These are phyloP conservation scores for Amblyjoppa proteus DNA, from an alignment of 2,888 invertebrate genomes.

Conservation along the genomic window DNA sequence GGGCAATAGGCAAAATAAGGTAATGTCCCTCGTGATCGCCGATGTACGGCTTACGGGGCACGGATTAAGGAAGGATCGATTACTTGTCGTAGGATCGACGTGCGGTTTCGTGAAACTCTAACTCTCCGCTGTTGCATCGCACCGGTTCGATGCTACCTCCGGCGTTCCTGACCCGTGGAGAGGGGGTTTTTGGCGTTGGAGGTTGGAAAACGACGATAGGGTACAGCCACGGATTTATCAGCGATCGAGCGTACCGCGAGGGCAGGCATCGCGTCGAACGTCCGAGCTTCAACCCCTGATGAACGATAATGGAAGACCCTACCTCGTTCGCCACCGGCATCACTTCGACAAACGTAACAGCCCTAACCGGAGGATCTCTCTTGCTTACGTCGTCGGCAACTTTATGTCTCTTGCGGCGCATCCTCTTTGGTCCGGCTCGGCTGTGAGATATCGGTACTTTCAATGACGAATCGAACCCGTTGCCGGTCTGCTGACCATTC, in stretches of 20 bases:
- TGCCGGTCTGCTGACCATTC: not conserved
- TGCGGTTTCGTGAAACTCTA: constrained; percentile 36
- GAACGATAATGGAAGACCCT: constrained; percentile 60
- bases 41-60: not conserved
- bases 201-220: constrained; percentile 29
- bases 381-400: not conserved
- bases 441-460: constrained; percentile 18
- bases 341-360: constrained; percentile 11
- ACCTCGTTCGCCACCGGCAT: constrained; percentile 34
- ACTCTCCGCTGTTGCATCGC: constrained; percentile 3
- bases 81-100: constrained; percentile 38
- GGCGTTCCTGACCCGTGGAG: constrained; percentile 23
- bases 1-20: not conserved
- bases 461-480: not conserved
- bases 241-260: not conserved
- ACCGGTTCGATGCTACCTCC: constrained; percentile 19
- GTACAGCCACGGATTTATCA: constrained; percentile 52
- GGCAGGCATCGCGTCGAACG: constrained; percentile 40
- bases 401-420: not conserved
- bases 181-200: not conserved
- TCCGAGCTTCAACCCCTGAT: constrained; percentile 53
- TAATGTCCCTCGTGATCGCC: constrained; percentile 9
- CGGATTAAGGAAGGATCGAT: constrained; percentile 33
- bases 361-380: constrained; percentile 11
- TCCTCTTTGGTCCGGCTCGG: constrained; percentile 1